phyloP scores from a whole-genome alignment of 2,797 vertebrate genomes.

The Gorsachius magnificus region DNA sequence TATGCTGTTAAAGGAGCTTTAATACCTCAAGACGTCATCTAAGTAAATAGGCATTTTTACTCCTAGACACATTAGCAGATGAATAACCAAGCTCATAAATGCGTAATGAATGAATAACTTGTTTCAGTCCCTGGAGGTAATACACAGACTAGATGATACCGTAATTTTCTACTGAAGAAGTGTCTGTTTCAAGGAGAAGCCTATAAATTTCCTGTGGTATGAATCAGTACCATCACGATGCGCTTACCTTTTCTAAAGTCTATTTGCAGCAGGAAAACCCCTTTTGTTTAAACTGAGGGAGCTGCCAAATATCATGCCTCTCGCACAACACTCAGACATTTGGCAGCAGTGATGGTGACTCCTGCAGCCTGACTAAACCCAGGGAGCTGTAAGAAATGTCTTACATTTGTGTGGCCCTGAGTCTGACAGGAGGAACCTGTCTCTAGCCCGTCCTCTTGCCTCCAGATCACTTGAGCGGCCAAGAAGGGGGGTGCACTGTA shows the following conservation, averaged over 20 bases:
- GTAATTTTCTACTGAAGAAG: not conserved
- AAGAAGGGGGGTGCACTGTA: not conserved
- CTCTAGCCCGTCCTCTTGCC: not conserved
- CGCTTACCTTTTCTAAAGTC: not conserved
- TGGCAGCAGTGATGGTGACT: not conserved
- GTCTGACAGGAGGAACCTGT: not conserved
- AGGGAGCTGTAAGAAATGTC: not conserved
- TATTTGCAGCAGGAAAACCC: not conserved
- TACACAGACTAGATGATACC: not conserved
- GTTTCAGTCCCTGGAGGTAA: not conserved
- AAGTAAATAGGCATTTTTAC: slow-evolving; percentile 29
- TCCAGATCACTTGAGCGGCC: not conserved
- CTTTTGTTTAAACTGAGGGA: not conserved
- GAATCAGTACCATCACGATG: not conserved
- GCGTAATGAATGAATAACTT: not conserved
- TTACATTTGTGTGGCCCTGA: not conserved
- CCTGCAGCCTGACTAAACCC: not conserved
- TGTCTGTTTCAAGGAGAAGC: not conserved
- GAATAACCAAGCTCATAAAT: slow-evolving; percentile 34
- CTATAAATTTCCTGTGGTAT: not conserved
- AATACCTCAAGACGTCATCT: not conserved
- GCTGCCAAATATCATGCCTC: not conserved
- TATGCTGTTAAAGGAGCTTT: not conserved
- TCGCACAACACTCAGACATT: not conserved
- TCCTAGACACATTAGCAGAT: not conserved